Evolutionary conservation across 2,888 invertebrate genomes (phyloP), one percentile per base, ranked within the genome.

Genomic region (Synanthedon andrenaeformis): DNA sequence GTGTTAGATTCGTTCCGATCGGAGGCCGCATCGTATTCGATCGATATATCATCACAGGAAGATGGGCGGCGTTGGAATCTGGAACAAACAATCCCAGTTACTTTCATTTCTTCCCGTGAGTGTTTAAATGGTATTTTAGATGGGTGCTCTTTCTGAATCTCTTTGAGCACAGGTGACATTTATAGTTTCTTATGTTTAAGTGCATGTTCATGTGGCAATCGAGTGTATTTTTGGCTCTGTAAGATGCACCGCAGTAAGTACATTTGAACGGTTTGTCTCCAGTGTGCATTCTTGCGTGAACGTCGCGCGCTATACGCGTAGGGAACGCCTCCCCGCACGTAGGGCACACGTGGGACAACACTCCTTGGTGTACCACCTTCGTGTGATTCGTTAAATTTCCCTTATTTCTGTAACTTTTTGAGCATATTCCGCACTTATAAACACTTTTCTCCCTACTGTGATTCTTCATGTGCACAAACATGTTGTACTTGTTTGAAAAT

Each of bases 321-420:
- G 88, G 82, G 60, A 90, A 90, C 3, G 76, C 77, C 56, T 89
- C 89, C 0, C 79, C 79, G 59, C 90, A 90, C 12, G 67, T 62
- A 0, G 70, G 54, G 60, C 90, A 90, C 1, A 70, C 54, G 62
- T 79, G 79, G 0, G 76, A 76, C 54, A 87, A 72, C 2, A 74
- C 63, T 4, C 89, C 79, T 3, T 79, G 77, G 57, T 90, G 90
- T 1, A 72, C 72, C 0, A 70, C 35, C 57, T 76, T 80, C 56
- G 65, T 65, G 61, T 90, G 90, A 14, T 72, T 72, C 13, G 69
- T 77, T 42, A 90, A 67, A 42, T 82, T 85, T 0, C 85, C 80
- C 45, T 67, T 78, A 11, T 74, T 82, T 53, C 76, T 82, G 65
- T 89, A 90, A 0, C 64, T 69, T 52, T 81, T 83, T 2, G 72